Conservation (phyloP, 2,113 vertebrate genomes). For the Microcebus murinus region DNA sequence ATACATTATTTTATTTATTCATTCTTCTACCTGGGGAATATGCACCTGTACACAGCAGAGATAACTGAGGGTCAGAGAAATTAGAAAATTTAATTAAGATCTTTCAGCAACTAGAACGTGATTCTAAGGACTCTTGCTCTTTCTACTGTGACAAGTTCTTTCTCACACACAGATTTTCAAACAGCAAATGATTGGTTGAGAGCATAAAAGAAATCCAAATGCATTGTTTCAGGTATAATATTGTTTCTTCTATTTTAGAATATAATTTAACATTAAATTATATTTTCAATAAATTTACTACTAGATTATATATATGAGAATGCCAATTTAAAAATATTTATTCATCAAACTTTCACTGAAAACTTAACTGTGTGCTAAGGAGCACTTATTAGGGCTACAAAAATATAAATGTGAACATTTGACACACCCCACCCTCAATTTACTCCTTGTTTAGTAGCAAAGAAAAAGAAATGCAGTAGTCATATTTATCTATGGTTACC, state of each 20-base stretch:
- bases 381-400: neutral
- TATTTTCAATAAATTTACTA: neutral
- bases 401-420: neutral
- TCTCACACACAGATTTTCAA: conserved; percentile 24
- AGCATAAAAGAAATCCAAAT: neutral
- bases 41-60: neutral
- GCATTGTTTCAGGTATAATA: neutral
- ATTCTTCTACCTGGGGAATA: neutral
- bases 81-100: neutral
- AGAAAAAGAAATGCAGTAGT: neutral
- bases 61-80: neutral
- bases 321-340: neutral
- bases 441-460: neutral
- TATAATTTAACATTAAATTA: neutral
- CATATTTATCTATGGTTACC: neutral
- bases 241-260: neutral
- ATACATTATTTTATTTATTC: neutral
- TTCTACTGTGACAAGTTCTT: neutral
- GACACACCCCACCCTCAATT: neutral
- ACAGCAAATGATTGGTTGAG: neutral
- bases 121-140: neutral
- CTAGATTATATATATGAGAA: neutral
- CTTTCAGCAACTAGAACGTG: neutral
- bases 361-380: neutral
- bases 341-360: neutral